A percentile compares a stretch with the other conserved stretches of the same genome.
Evolutionary conservation across 2,888 invertebrate genomes (phyloP).

Genomic region (Petrophora chlorosata): DNA sequence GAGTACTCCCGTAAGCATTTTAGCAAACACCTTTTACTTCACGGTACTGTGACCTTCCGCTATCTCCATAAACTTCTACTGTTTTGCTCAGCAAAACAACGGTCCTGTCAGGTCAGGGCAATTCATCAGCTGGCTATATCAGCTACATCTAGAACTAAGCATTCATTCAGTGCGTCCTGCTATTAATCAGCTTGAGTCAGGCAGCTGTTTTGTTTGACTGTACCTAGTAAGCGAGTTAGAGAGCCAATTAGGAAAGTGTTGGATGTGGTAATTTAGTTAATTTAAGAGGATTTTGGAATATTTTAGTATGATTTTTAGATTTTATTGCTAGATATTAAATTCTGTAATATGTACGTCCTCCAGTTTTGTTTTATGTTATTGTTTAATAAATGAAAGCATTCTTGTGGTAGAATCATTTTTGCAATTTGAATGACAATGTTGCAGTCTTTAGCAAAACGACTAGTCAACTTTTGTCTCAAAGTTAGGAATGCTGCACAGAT

Average conservation of each 20-base stretch:
- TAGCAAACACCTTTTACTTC: no score
- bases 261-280: constrained; percentile 18
- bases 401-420: no score
- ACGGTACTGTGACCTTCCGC: neutral
- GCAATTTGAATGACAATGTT: no score
- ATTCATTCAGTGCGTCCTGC: constrained; percentile 70
- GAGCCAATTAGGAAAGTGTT: neutral
- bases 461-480: no score
- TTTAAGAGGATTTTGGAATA: neutral
- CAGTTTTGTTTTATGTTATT: no score
- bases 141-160: constrained; percentile 56
- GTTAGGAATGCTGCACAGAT: no score
- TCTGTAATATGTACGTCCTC: no score
- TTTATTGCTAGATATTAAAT: no score
- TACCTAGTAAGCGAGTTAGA: constrained; percentile 38
- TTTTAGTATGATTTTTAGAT: neutral
- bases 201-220: constrained; percentile 67
- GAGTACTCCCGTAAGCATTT: no score
- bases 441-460: no score
- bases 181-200: constrained; percentile 73
- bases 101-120: neutral
- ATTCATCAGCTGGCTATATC: constrained; percentile 41
- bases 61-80: constrained; percentile 3
- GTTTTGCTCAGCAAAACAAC: constrained; percentile 13
- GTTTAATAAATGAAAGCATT: no score